Conservation (phyloP, 2,888 invertebrate genomes). For the Limenitis camilla region DNA sequence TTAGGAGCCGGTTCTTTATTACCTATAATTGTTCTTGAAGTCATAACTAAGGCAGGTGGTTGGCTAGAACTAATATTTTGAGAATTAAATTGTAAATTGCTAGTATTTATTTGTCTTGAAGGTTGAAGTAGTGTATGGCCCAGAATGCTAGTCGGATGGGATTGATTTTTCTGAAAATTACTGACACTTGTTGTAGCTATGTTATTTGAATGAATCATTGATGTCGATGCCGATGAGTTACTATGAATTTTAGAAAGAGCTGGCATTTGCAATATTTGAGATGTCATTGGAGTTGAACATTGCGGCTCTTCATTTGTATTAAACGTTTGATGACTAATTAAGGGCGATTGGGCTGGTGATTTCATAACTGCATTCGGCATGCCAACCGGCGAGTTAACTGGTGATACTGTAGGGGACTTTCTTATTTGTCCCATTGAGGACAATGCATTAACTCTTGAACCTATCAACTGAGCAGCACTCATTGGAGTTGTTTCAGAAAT, state of each 20-base stretch:
- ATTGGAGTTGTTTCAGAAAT: conserved; percentile 49
- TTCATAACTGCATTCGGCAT: conserved; percentile 57
- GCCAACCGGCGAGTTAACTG: conserved; percentile 57
- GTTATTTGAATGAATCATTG: conserved; percentile 56
- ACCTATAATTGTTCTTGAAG: conserved; percentile 56
- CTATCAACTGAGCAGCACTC: conserved; percentile 56
- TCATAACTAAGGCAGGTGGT: conserved; percentile 70
- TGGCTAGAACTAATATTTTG: conserved; percentile 69
- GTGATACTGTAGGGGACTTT: conserved; percentile 65
- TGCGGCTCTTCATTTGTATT: conserved; percentile 44
- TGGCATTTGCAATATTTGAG: conserved; percentile 71
- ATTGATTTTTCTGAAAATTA: conserved; percentile 52
- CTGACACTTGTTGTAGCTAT: conserved; percentile 57
- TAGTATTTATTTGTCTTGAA: conserved; percentile 54
- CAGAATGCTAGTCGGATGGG: conserved; percentile 62
- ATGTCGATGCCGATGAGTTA: conserved; percentile 40
- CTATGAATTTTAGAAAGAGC: conserved; percentile 65
- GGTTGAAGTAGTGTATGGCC: conserved; percentile 67
- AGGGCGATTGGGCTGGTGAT: conserved; percentile 59
- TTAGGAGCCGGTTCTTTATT: conserved; percentile 62
- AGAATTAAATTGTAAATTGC: conserved; percentile 51
- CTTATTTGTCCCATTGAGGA: conserved; percentile 55
- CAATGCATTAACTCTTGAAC: conserved; percentile 57
- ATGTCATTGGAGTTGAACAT: conserved; percentile 39
- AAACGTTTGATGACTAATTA: conserved; percentile 49